Evolutionary conservation across 2,113 vertebrate genomes (phyloP), one percentile per base, ranked within the genome.

Genomic region (Lutjanus erythropterus): DNA sequence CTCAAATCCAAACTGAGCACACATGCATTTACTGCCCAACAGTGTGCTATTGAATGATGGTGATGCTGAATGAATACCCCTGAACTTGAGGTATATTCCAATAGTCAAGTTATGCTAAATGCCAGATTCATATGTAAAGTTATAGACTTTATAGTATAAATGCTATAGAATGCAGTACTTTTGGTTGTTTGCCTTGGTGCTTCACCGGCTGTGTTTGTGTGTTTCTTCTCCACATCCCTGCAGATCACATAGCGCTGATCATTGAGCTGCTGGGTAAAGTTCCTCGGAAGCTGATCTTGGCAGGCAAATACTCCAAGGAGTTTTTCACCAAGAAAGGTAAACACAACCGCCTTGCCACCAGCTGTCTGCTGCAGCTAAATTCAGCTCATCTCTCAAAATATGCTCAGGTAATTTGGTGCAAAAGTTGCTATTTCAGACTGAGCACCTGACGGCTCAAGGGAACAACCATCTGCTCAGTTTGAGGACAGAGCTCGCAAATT

Each of bases 271-370:
- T 99, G 71, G 98, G 98, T 6, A 98, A 97, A 90, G 95, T 99
- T 93, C 98, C 97, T 90, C 96, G 98, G 80, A 99, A 99, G 92
- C 96, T 99, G 83, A 96, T 99, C 87, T 79, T 96, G 86, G 96
- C 96, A 61, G 98, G 98, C 83, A 99, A 99, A 96, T 98, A 99
- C 91, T 96, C 98, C 83, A 99, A 99, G 95, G 97, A 99, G 64
- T 99, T 99, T 93, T 99, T 99, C 96, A 99, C 96, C 91, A 99
- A 99, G 95, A 99, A 99, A 97, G 98, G 98, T 99, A 96, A 89
- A 88, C 55, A 47, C 21, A 23, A 39, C 33, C 3, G 0, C 67
- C 37, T 41, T 41, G n/a, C 25, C 42, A 35, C 49, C 75, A 74
- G 55, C 85, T 72, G 47, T 60, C 31, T 53, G 59, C 66, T 74